phyloP scores from a whole-genome alignment of 2,113 vertebrate species.

The Eclectus roratus region DNA sequence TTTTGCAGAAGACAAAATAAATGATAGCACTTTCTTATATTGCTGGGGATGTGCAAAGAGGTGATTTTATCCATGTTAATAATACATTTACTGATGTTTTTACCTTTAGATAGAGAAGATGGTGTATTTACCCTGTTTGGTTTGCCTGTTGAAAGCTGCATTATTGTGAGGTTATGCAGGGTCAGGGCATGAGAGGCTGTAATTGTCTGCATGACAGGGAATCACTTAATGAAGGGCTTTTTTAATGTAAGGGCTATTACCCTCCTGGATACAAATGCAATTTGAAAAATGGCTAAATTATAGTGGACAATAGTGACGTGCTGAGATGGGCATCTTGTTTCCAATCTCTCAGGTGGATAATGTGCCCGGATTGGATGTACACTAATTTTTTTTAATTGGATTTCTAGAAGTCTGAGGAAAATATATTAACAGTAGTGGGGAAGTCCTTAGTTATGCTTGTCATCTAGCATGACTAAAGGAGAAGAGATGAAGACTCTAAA shows the following conservation, averaged over 20 bases:
- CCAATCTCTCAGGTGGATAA: slow-evolving; percentile 39
- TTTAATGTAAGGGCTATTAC: slow-evolving; percentile 68
- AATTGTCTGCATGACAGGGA: slow-evolving; percentile 40
- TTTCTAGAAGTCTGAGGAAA: slow-evolving; percentile 1
- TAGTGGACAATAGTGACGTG: slow-evolving; percentile 28
- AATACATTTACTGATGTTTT: slow-evolving; percentile 33
- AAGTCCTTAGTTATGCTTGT: neutral
- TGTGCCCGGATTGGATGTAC: neutral
- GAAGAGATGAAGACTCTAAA: slow-evolving; percentile 15
- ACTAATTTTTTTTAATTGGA: slow-evolving; percentile 31
- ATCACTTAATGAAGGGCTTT: slow-evolving; percentile 52
- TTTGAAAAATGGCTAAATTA: slow-evolving; percentile 69
- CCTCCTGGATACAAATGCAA: slow-evolving; percentile 62
- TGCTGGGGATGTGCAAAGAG: neutral
- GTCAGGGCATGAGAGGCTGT: slow-evolving; percentile 30
- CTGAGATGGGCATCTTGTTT: slow-evolving; percentile 47
- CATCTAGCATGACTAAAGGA: neutral
- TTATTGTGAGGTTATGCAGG: neutral
- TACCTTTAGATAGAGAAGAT: neutral
- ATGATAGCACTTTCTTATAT: slow-evolving; percentile 7
- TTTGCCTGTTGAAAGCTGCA: slow-evolving; percentile 55
- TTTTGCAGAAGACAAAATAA: neutral
- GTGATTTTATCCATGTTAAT: slow-evolving; percentile 18
- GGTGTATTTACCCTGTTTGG: slow-evolving; percentile 47
- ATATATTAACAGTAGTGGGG: neutral